These are phyloP conservation scores for Hirtodrosophila cameraria DNA, from an alignment of 2,888 invertebrate genomes.

Conservation along the genomic window DNA sequence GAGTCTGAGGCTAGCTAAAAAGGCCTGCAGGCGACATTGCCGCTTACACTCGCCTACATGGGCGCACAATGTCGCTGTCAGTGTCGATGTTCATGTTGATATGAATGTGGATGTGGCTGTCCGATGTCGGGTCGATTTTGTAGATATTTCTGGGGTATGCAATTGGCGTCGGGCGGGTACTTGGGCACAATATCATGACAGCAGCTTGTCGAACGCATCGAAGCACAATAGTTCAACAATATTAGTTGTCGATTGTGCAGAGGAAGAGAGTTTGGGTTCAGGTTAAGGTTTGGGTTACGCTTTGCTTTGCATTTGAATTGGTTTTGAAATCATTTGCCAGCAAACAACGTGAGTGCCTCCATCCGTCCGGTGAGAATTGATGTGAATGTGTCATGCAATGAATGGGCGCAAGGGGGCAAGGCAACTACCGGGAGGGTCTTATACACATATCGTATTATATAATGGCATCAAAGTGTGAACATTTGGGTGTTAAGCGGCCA, in stretches of 20 bases:
- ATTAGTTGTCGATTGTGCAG: conserved; percentile 54
- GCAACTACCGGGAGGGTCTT: not conserved
- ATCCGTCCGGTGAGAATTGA: conserved; percentile 50
- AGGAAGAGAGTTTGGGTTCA: not conserved
- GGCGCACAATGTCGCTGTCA: conserved; percentile 5
- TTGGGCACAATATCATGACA: conserved; percentile 53
- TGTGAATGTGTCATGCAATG: conserved; percentile 53
- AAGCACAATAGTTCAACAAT: conserved; percentile 66
- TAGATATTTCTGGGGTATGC: conserved; percentile 21
- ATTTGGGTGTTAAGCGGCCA: conserved; percentile 77
- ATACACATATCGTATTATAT: conserved; percentile 32
- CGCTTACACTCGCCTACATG: conserved; percentile 34
- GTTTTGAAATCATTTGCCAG: conserved; percentile 67
- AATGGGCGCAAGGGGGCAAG: conserved; percentile 1
- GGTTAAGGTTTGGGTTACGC: not conserved
- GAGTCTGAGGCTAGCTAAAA: not conserved
- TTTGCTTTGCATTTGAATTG: conserved; percentile 64
- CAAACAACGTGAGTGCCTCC: conserved; percentile 61
- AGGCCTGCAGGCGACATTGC: conserved; percentile 31
- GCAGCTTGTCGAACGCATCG: conserved; percentile 69
- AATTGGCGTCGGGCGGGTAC: conserved; percentile 24
- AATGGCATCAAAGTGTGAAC: conserved; percentile 76
- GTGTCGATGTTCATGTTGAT: conserved; percentile 3
- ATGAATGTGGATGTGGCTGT: not conserved
- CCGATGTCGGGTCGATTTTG: conserved; percentile 32